phyloP scores from a whole-genome alignment of 2,797 vertebrate species.

The Pterois miles region DNA sequence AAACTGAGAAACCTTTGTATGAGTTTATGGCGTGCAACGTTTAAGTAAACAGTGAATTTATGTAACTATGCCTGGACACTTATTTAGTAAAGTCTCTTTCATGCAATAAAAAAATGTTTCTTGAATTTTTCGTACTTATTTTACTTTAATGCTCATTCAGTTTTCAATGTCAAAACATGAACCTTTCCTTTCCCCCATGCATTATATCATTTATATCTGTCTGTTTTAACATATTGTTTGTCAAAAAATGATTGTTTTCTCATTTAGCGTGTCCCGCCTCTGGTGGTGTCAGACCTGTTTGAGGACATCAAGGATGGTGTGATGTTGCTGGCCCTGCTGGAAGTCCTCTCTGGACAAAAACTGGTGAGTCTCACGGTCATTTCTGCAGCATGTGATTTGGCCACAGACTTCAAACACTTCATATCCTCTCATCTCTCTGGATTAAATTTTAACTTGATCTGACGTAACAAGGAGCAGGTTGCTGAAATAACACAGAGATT shows the following conservation, averaged over 20 bases:
- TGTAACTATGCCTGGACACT: not conserved
- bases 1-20: conserved; percentile 52
- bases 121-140: not conserved
- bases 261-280: conserved; percentile 87
- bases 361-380: conserved; percentile 85
- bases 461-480: not conserved
- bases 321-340: conserved; percentile 93
- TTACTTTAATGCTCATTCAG: not conserved
- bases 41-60: conserved; percentile 42
- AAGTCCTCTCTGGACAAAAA: conserved; percentile 95
- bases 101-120: no score
- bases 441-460: conserved; percentile 36
- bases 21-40: conserved; percentile 11
- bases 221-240: not conserved
- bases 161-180: not conserved
- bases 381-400: conserved; percentile 52
- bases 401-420: conserved; percentile 47
- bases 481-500: conserved; percentile 23
- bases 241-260: conserved; percentile 34
- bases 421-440: conserved; percentile 30
- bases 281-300: conserved; percentile 93
- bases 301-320: conserved; percentile 98
- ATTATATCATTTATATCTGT: not conserved
- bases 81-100: no score
- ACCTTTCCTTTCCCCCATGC: not conserved